phyloP scores from a whole-genome alignment of 2,113 vertebrate species.

The Aix galericulata region DNA sequence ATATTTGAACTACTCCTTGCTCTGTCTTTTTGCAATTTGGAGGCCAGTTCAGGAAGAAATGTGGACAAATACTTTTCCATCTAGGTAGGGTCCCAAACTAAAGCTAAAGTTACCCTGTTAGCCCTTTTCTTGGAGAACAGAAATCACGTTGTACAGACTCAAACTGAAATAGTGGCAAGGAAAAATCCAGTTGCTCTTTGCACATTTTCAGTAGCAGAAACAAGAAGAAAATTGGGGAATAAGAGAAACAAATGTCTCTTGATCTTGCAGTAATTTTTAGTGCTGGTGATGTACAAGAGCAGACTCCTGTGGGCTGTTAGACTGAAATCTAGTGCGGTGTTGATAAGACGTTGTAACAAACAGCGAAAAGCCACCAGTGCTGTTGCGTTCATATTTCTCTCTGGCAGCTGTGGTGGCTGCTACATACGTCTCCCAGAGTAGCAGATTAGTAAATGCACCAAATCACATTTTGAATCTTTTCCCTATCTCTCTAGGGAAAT shows the following conservation, averaged over 20 bases:
- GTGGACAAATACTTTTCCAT: background rate
- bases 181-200: background rate
- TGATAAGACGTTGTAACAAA: conserved; percentile 8
- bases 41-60: background rate
- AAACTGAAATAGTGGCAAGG: background rate
- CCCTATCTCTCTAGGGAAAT: conserved; percentile 6
- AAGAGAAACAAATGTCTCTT: conserved; percentile 17
- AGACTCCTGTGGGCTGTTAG: background rate
- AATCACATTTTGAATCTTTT: background rate
- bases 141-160: background rate
- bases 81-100: background rate
- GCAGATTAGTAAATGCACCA: background rate
- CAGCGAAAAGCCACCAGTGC: background rate
- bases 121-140: background rate
- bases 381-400: conserved; percentile 41
- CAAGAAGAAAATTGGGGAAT: background rate
- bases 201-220: background rate
- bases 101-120: background rate
- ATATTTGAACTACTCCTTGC: background rate
- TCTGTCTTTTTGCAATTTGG: background rate
- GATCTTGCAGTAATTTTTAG: conserved; percentile 15
- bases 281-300: background rate
- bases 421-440: background rate
- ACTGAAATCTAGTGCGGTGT: background rate
- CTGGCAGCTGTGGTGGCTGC: conserved; percentile 25